These are phyloP conservation scores for Syngnathus floridae DNA, from an alignment of 2,113 vertebrate genomes.

Conservation along the genomic window DNA sequence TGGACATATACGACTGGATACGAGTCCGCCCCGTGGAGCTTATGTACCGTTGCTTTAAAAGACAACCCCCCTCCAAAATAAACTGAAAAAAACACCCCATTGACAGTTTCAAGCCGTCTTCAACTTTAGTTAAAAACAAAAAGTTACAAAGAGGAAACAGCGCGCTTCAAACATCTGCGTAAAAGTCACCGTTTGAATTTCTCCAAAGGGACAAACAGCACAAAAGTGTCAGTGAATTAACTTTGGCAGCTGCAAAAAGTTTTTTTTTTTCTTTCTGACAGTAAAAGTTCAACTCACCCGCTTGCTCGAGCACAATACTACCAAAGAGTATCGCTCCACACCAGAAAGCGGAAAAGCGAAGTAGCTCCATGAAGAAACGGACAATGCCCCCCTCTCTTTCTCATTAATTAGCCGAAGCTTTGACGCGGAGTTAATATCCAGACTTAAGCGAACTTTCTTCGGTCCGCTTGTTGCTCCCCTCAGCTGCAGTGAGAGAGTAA, in stretches of 20 bases:
- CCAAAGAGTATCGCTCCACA: conserved; percentile 54
- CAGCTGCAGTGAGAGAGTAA: conserved; percentile 30
- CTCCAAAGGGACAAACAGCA: neutral
- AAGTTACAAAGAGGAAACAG: neutral
- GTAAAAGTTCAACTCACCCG: conserved; percentile 53
- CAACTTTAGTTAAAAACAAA: neutral
- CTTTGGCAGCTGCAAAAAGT: neutral
- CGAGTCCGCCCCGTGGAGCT: neutral
- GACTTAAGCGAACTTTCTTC: neutral
- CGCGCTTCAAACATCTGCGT: neutral
- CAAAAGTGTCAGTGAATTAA: neutral
- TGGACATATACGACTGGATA: conserved; percentile 14
- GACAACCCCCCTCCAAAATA: neutral
- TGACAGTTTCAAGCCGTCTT: neutral
- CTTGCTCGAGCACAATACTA: conserved; percentile 27
- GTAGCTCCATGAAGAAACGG: conserved; percentile 55
- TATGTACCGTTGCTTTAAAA: neutral
- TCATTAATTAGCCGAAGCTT: conserved; percentile 46
- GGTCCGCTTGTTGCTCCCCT: conserved; percentile 35
- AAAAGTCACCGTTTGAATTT: neutral
- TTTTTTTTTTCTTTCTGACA: neutral
- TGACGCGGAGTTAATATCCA: conserved; percentile 27
- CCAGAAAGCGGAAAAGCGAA: conserved; percentile 61
- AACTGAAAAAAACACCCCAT: neutral
- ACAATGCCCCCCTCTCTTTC: conserved; percentile 21